These are phyloP conservation scores for Drosophila limbata DNA, from an alignment of 2,888 invertebrate species.

Conservation along the genomic window DNA sequence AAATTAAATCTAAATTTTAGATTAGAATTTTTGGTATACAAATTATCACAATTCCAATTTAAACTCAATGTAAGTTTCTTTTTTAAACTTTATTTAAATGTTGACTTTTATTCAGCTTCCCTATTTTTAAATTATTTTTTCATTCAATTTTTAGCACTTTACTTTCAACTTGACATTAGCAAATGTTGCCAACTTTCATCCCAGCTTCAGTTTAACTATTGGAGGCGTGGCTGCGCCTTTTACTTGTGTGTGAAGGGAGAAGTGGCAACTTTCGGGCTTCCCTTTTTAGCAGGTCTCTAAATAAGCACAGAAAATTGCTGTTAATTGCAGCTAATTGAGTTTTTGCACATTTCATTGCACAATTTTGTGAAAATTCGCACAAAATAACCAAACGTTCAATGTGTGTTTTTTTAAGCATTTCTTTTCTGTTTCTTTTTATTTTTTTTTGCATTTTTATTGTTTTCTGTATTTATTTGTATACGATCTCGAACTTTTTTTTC, in stretches of 20 bases:
- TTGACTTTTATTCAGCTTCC: not conserved
- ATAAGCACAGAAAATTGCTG: constrained; percentile 51
- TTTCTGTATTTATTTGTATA: not conserved
- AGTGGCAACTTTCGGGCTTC: not conserved
- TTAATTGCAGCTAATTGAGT: constrained; percentile 73
- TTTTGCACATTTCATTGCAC: constrained; percentile 74
- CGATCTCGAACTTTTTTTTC: not conserved
- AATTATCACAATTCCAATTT: not conserved
- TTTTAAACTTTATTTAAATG: no score
- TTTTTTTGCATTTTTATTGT: not conserved
- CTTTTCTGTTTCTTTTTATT: not conserved
- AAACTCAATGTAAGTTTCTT: no score
- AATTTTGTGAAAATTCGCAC: constrained; percentile 72
- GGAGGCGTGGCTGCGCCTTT: not conserved
- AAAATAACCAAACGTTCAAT: constrained; percentile 66
- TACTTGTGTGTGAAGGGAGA: not conserved
- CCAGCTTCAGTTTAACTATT: not conserved
- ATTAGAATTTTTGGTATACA: not conserved
- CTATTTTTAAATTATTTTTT: not conserved
- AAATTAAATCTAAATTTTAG: not conserved
- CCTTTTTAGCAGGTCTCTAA: constrained; percentile 50
- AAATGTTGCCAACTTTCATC: constrained; percentile 1
- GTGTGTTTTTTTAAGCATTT: constrained; percentile 11
- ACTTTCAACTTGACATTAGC: not conserved
- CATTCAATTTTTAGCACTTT: not conserved